A percentile compares a stretch with the other conserved stretches of the same genome.
Evolutionary conservation across 2,113 vertebrate genomes (phyloP).

Genomic region (Mola mola): DNA sequence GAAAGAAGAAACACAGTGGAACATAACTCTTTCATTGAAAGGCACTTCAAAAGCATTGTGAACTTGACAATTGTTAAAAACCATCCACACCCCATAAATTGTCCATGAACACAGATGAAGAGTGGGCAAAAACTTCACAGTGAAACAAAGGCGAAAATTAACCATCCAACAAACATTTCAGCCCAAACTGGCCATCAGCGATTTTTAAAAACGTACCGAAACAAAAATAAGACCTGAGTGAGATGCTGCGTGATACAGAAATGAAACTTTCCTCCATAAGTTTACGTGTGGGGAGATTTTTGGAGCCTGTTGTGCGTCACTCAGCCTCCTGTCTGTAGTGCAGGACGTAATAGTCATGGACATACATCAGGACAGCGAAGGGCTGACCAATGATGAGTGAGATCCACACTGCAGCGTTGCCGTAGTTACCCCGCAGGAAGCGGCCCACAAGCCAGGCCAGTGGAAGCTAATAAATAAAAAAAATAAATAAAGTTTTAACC

Average conservation of each 20-base stretch:
- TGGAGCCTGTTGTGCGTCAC: no score
- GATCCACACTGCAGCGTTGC: slow-evolving; percentile 93
- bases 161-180: neutral
- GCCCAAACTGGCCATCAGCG: slow-evolving; percentile 25
- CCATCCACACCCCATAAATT: neutral
- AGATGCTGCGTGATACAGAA: slow-evolving; percentile 8
- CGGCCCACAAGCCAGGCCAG: slow-evolving; percentile 88
- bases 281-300: no score
- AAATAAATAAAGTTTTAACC: neutral
- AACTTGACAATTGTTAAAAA: slow-evolving; percentile 15
- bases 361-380: slow-evolving; percentile 91
- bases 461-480: slow-evolving; percentile 81
- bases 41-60: slow-evolving; percentile 13
- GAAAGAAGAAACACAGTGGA: neutral
- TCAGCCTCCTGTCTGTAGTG: slow-evolving; percentile 75
- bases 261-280: neutral
- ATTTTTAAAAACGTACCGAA: slow-evolving; percentile 4
- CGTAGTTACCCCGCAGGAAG: slow-evolving; percentile 89
- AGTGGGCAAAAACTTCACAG: neutral
- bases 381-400: slow-evolving; percentile 94
- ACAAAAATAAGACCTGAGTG: slow-evolving; percentile 46
- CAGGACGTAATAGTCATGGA: slow-evolving; percentile 93
- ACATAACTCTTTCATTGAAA: slow-evolving; percentile 3
- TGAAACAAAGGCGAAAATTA: neutral
- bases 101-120: neutral